Conservation (phyloP, 2,797 vertebrate species). For the Acrossocheilus wenchowensis region DNA sequence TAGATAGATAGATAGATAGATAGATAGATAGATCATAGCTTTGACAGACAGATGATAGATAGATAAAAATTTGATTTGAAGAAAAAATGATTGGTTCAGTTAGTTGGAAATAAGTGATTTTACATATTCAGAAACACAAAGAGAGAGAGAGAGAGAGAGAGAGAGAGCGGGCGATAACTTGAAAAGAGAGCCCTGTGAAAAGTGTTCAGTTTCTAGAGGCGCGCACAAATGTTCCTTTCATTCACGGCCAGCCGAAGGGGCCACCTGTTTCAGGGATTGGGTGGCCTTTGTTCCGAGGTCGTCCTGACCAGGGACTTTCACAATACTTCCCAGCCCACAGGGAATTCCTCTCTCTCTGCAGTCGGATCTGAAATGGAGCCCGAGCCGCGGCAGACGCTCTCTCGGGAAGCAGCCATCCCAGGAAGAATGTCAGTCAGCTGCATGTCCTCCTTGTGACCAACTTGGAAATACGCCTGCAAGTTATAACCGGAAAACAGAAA, state of each 20-base stretch:
- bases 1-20: neutral
- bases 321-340: constrained; percentile 68
- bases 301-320: constrained; percentile 71
- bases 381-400: constrained; percentile 26
- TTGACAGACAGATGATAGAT: no score
- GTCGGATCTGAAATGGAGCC: constrained; percentile 51
- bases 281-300: constrained; percentile 79
- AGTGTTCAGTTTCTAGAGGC: constrained; percentile 63
- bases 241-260: constrained; percentile 71
- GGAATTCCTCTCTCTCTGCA: constrained; percentile 61
- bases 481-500: constrained; percentile 24
- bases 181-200: constrained; percentile 53
- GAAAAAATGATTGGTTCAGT: neutral
- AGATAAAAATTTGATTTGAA: neutral
- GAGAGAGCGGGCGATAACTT: constrained; percentile 24
- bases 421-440: constrained; percentile 51
- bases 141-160: constrained; percentile 9
- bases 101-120: constrained; percentile 5
- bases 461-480: constrained; percentile 14
- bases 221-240: constrained; percentile 77
- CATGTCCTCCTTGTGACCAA: constrained; percentile 33
- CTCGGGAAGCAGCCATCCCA: constrained; percentile 32
- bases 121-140: constrained; percentile 4
- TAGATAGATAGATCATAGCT: no score
- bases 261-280: constrained; percentile 81